Percentiles rank a stretch among this genome's conserved stretches.
Evolutionary conservation across 1,140 invertebrate species (phyloP).

Genomic region (Zaprionus camerounensis): DNA sequence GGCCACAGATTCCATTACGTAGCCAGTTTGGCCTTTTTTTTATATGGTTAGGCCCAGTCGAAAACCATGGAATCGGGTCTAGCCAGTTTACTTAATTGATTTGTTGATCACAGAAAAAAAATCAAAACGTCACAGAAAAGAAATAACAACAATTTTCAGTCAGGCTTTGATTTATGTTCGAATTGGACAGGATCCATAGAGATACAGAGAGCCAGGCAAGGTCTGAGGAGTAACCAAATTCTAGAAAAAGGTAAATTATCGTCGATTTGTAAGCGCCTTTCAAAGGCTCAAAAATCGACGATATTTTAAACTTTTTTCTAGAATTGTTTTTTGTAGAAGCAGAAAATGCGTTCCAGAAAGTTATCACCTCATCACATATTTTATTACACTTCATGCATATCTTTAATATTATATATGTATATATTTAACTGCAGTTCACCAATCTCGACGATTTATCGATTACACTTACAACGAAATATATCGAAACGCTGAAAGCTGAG

Average conservation of each 20-base stretch:
- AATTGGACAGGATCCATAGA: background rate
- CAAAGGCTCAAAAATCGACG: too few species aligned
- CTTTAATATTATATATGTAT: background rate
- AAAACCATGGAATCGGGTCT: conserved; percentile 31
- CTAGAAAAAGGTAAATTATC: background rate
- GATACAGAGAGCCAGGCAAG: background rate
- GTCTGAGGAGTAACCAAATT: background rate
- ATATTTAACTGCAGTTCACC: background rate
- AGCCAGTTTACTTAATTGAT: conserved; percentile 34
- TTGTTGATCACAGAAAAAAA: conserved; percentile 17
- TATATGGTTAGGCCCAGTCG: conserved; percentile 20
- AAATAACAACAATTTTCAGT: conserved; percentile 31
- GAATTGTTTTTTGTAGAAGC: too few species aligned
- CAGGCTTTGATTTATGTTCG: conserved; percentile 20
- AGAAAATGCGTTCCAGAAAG: too few species aligned
- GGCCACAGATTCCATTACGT: conserved; percentile 21
- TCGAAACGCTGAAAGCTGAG: conserved; percentile 76
- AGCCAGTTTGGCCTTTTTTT: conserved; percentile 5
- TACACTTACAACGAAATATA: conserved; percentile 78
- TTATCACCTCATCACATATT: background rate
- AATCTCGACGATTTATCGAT: conserved; percentile 14
- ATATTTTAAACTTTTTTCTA: too few species aligned
- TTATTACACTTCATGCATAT: background rate
- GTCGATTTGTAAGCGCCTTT: too few species aligned
- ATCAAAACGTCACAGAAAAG: conserved; percentile 14